These are phyloP conservation scores for Hypena proboscidalis DNA, from an alignment of 2,888 invertebrate genomes.

Conservation along the genomic window DNA sequence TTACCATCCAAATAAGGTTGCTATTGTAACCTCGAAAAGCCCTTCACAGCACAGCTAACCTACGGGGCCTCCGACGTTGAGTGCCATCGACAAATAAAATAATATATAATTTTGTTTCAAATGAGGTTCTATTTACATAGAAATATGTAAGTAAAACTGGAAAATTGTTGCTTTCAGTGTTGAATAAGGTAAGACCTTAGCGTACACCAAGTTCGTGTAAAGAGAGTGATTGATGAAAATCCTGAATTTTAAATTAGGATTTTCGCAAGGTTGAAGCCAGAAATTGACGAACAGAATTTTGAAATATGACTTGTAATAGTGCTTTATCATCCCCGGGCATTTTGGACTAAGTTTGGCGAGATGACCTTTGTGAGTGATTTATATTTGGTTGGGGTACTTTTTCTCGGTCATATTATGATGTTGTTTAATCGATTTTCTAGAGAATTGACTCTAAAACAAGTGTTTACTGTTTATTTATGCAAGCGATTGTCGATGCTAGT, in stretches of 20 bases:
- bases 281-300: not conserved
- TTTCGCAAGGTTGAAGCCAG: constrained; percentile 1
- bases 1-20: constrained; percentile 51
- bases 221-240: constrained; percentile 8
- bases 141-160: not conserved
- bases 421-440: constrained; percentile 29
- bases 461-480: constrained; percentile 51
- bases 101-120: constrained; percentile 60
- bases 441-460: constrained; percentile 36
- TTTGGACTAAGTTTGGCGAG: too few relatives aligned
- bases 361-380: too few relatives aligned
- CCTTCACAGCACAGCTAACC: constrained; percentile 78
- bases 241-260: not conserved
- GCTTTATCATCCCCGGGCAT: too few relatives aligned
- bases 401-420: constrained; percentile 11
- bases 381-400: too few relatives aligned
- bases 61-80: constrained; percentile 69
- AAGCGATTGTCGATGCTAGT: constrained; percentile 38
- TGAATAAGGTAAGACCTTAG: not conserved
- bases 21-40: constrained; percentile 71
- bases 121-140: constrained; percentile 1
- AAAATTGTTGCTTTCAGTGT: not conserved
- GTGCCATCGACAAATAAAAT: constrained; percentile 68
- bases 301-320: not conserved
- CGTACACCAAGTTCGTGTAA: not conserved